These are phyloP conservation scores for Sitta europaea DNA, from an alignment of 2,113 vertebrate species.

Conservation along the genomic window DNA sequence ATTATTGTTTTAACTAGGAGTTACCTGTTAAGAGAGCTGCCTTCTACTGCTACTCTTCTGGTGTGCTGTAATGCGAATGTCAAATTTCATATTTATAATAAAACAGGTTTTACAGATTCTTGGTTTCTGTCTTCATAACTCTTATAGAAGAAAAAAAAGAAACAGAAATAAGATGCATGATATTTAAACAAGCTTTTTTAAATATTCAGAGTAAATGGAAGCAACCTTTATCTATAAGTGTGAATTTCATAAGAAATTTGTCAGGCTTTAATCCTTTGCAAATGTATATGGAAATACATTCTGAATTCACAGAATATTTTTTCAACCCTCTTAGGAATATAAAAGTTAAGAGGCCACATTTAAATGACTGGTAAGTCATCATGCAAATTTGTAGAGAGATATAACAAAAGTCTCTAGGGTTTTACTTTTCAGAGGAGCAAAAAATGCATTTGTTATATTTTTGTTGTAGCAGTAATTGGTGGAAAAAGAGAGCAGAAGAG, in stretches of 20 bases:
- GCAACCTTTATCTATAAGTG: neutral
- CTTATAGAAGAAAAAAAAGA: neutral
- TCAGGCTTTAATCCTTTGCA: slow-evolving; percentile 11
- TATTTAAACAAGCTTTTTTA: slow-evolving; percentile 15
- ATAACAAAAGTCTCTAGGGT: neutral
- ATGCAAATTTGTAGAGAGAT: neutral
- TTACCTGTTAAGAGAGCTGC: neutral
- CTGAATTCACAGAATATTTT: neutral
- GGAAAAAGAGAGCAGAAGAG: neutral
- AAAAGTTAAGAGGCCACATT: neutral
- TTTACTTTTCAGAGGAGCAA: neutral
- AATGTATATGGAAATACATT: neutral
- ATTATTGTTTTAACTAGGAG: neutral
- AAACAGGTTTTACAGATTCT: neutral
- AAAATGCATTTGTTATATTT: neutral
- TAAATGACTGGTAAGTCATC: neutral
- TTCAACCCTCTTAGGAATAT: neutral
- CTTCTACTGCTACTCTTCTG: neutral
- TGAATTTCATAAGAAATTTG: neutral
- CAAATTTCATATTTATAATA: neutral
- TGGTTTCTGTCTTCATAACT: neutral
- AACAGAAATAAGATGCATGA: neutral
- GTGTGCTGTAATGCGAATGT: neutral
- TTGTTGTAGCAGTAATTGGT: neutral
- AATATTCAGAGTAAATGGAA: slow-evolving; percentile 34